Percentiles rank a stretch among this genome's conserved stretches.
phyloP scores from a whole-genome alignment of 2,888 invertebrate genomes.

The Caenorhabditis sulstoni region DNA sequence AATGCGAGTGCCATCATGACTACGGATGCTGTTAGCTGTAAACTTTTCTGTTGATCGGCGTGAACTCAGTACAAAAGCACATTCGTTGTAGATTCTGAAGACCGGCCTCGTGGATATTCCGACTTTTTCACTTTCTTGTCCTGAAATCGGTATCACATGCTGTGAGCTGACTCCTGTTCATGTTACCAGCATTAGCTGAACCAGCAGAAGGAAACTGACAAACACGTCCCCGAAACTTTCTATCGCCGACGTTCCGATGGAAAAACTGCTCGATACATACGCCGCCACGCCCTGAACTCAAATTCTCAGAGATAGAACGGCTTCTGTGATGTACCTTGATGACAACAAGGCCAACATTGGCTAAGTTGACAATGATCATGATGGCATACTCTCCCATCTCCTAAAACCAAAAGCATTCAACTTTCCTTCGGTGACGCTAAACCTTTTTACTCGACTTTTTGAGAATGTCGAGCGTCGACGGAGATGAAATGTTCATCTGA shows the following conservation, averaged over 20 bases:
- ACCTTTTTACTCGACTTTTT: conserved; percentile 40
- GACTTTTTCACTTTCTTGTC: conserved; percentile 41
- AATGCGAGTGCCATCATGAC: conserved; percentile 58
- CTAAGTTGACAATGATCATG: conserved; percentile 53
- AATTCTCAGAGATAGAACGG: not conserved
- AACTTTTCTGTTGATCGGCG: not conserved
- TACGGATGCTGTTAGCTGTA: conserved; percentile 51
- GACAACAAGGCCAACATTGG: conserved; percentile 49
- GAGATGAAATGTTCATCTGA: conserved; percentile 10
- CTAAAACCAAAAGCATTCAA: not conserved
- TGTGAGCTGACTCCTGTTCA: not conserved
- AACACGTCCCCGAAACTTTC: conserved; percentile 69
- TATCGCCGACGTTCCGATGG: conserved; percentile 61
- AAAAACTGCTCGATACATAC: conserved; percentile 56
- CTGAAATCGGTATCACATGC: conserved; percentile 7
- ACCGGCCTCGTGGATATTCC: conserved; percentile 58
- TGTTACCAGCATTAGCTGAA: conserved; percentile 38
- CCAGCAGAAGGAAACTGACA: conserved; percentile 53
- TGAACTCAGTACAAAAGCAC: conserved; percentile 13
- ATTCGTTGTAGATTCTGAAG: conserved; percentile 54
- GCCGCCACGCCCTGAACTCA: conserved; percentile 42
- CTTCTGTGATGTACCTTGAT: no score
- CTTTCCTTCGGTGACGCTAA: not conserved
- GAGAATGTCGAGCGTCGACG: conserved; percentile 24
- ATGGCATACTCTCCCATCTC: conserved; percentile 33